A percentile compares a stretch with the other conserved stretches of the same genome.
phyloP scores from a whole-genome alignment of 2,888 invertebrate genomes.

The Agriotes lineatus region DNA sequence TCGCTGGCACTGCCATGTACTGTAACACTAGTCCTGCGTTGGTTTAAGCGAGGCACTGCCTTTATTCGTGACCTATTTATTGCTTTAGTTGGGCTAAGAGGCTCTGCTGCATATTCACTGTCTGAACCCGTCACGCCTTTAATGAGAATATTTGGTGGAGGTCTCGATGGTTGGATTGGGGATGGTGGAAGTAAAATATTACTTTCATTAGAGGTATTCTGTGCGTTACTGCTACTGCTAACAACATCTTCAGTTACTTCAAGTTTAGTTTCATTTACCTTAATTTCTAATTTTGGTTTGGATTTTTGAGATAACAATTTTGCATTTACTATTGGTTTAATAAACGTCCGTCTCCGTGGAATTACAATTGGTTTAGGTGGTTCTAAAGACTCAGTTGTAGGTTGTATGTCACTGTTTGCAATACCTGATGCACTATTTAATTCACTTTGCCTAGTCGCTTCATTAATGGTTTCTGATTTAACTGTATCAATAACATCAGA shows the following conservation, averaged over 20 bases:
- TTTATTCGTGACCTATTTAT: conserved; percentile 74
- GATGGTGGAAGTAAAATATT: conserved; percentile 12
- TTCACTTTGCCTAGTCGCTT: no score
- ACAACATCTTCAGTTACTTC: not conserved
- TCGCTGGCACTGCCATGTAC: conserved; percentile 76
- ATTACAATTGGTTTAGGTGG: not conserved
- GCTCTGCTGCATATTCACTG: conserved; percentile 63
- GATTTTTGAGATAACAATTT: conserved; percentile 18
- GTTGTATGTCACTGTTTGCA: not conserved
- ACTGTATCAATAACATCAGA: no score
- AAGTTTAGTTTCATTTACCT: not conserved
- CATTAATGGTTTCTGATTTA: no score
- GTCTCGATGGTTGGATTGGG: not conserved
- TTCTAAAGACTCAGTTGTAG: not conserved
- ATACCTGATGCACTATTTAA: no score
- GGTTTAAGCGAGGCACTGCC: conserved; percentile 76
- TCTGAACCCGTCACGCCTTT: conserved; percentile 32
- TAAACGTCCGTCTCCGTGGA: conserved; percentile 20
- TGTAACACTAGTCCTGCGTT: conserved; percentile 72
- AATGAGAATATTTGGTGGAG: not conserved
- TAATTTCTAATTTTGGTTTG: conserved; percentile 10
- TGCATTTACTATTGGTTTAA: conserved; percentile 20
- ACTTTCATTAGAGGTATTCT: conserved; percentile 11
- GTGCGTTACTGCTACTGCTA: conserved; percentile 14
- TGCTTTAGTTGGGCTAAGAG: conserved; percentile 71